These are phyloP conservation scores for Netelia melanura DNA, from an alignment of 2,888 invertebrate species.

Conservation along the genomic window DNA sequence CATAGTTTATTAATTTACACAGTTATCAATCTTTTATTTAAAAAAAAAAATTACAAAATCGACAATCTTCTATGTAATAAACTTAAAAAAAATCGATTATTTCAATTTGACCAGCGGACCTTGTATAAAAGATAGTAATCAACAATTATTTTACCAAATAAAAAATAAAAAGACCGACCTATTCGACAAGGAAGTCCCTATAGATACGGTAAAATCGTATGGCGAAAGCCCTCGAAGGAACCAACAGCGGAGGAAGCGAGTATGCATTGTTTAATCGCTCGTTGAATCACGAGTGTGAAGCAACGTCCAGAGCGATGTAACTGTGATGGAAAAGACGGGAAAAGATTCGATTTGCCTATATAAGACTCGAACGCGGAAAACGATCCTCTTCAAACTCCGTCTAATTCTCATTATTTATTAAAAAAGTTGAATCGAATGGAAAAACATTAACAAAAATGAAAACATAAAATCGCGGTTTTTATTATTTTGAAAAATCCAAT, in stretches of 20 bases:
- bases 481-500: background rate
- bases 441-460: background rate
- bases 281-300: conserved; percentile 68
- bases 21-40: background rate
- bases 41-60: too few species aligned
- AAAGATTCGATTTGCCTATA: conserved; percentile 65
- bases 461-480: background rate
- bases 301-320: conserved; percentile 42
- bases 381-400: background rate
- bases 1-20: background rate
- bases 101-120: too few species aligned
- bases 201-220: background rate
- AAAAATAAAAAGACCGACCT: background rate
- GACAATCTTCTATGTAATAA: too few species aligned
- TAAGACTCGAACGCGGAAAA: conserved; percentile 38
- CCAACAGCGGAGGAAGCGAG: conserved; percentile 49
- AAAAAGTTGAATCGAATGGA: background rate
- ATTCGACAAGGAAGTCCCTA: background rate
- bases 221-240: conserved; percentile 12
- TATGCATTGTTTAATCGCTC: conserved; percentile 65
- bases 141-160: background rate
- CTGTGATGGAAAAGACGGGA: conserved; percentile 41
- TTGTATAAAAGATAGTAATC: too few species aligned
- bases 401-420: background rate
- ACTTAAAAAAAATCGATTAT: too few species aligned